These are phyloP conservation scores for Pseudanteris insignis DNA, from an alignment of 2,888 invertebrate genomes.

Conservation along the genomic window DNA sequence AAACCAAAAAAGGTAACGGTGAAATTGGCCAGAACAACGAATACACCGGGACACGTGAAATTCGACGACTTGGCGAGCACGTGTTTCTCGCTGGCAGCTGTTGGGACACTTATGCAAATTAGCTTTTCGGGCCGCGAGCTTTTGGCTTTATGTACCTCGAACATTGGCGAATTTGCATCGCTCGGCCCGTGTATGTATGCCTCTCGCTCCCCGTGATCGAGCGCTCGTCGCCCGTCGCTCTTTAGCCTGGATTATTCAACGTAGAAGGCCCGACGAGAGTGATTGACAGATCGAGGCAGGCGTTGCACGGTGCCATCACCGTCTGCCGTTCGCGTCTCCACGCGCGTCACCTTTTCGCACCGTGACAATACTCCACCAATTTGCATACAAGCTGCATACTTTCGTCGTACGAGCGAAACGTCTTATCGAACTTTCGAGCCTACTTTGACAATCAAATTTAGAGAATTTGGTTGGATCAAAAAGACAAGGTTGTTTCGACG, in stretches of 20 bases:
- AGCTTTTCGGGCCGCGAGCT: conserved; percentile 54
- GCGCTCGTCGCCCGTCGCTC: too few species aligned
- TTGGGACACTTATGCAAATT: conserved; percentile 65
- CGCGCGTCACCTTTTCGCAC: too few species aligned
- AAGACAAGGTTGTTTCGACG: too few species aligned
- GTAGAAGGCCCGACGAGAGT: conserved; percentile 37
- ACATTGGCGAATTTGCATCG: conserved; percentile 61
- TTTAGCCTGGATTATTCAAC: conserved; percentile 34
- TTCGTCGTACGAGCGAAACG: too few species aligned
- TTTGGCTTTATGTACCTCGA: conserved; percentile 60
- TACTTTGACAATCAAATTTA: too few species aligned
- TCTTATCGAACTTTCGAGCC: too few species aligned
- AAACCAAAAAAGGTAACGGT: neutral
- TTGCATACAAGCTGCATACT: conserved; percentile 55
- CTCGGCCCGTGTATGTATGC: conserved; percentile 51
- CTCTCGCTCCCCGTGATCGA: conserved; percentile 35
- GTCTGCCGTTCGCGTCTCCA: conserved; percentile 45
- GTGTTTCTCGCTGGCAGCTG: conserved; percentile 61
- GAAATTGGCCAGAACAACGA: too few species aligned
- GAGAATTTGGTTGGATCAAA: too few species aligned
- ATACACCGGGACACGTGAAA: too few species aligned
- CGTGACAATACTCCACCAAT: conserved; percentile 59
- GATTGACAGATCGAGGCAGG: conserved; percentile 41
- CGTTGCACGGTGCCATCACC: conserved; percentile 20
- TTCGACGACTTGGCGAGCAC: conserved; percentile 50